phyloP scores from a whole-genome alignment of 2,113 vertebrate genomes.

The Scatophagus argus region DNA sequence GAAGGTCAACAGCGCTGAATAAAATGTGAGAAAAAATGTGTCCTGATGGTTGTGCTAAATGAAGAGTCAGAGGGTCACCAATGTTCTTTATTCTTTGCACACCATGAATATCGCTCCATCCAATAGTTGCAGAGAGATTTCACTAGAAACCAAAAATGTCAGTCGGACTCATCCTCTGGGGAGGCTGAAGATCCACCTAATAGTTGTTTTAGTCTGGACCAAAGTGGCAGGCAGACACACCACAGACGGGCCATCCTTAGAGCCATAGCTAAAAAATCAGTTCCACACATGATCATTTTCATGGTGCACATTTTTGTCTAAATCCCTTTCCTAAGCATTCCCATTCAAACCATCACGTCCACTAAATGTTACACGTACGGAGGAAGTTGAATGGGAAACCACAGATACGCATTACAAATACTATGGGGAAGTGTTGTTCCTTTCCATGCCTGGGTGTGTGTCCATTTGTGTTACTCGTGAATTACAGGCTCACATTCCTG shows the following conservation, averaged over 20 bases:
- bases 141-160: background rate
- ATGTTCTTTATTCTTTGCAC: background rate
- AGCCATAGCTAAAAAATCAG: background rate
- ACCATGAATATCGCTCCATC: background rate
- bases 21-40: background rate
- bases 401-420: conserved; percentile 8
- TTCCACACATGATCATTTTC: conserved; percentile 4
- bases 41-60: background rate
- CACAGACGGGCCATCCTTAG: too few species aligned
- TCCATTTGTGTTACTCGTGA: conserved; percentile 20
- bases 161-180: background rate
- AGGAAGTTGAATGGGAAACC: background rate
- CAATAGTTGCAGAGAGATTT: background rate
- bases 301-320: conserved; percentile 11
- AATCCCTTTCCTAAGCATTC: conserved; percentile 16
- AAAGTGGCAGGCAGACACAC: background rate
- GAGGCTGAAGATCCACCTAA: background rate
- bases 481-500: conserved; percentile 59
- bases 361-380: background rate
- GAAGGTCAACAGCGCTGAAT: background rate
- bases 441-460: conserved; percentile 14
- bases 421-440: background rate
- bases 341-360: background rate
- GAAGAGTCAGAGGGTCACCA: background rate
- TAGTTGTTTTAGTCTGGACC: background rate